Base-by-base conservation (phyloP, 2,888 invertebrate genomes). In the Spatulosminthurus flaviceps region DNA sequence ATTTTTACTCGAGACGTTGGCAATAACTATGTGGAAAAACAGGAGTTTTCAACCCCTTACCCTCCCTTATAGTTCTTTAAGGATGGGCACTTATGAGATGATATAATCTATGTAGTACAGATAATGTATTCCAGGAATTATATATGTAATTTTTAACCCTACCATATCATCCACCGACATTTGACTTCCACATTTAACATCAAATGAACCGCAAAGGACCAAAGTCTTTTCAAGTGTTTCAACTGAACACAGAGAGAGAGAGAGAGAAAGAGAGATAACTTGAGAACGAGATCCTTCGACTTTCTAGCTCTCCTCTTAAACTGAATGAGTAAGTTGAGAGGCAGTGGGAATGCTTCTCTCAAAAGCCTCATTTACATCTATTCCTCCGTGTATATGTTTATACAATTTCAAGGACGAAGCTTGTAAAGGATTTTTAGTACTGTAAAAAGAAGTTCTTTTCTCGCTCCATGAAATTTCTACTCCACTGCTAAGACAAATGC, bases 121-220 rank as follows among this genome's bases (percentile, higher is more conserved):
- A n/a, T n/a, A n/a, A n/a, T 51, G 5, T 51, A 2, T 51, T 2
- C 4, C n/a, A 51, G 16, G 16, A 19, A n/a, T 5, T 51, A 51
- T 13, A 16, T 51, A 51, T 13, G n/a, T 51, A 51, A 7, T 41
- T 41, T 41, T 13, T 13, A 7, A 7, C 13, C 41, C 41, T 13
- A 9, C 41, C 41, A 7, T 41, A 13, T 7, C 13, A 41, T 41
- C 13, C 7, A 41, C 51, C n/a, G 16, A 9, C 51, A 51, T 51
- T 51, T 51, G 51, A 4, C 51, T 51, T 51, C 16, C n/a, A 51
- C 51, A 51, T 51, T 51, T 51, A 5, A 51, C n/a, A 51, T 51
- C 51, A 51, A 51, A 51, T 51, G 51, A 51, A 51, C 51, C 51
- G 51, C 51, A 51, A 51, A 51, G 51, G n/a, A n/a, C n/a, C 19